phyloP scores from a whole-genome alignment of 2,113 vertebrate genomes.

The Lynx canadensis region DNA sequence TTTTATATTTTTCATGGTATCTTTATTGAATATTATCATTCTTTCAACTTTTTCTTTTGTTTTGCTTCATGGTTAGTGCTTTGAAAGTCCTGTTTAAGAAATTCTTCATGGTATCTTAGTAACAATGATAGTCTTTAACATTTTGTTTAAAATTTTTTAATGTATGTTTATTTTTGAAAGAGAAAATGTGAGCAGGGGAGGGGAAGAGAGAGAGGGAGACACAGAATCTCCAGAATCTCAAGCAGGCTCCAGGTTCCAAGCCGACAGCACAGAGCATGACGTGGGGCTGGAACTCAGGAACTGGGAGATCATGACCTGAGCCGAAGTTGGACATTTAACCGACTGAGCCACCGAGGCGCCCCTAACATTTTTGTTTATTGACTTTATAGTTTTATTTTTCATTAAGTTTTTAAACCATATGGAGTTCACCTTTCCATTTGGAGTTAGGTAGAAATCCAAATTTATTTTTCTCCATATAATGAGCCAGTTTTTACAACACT shows the following conservation, averaged over 20 bases:
- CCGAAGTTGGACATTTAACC: no score
- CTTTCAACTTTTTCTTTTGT: background rate
- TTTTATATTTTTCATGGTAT: background rate
- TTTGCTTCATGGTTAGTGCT: background rate
- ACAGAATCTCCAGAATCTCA: no score
- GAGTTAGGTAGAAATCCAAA: conserved; percentile 22
- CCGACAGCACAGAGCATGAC: no score
- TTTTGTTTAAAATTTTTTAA: background rate
- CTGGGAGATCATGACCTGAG: no score
- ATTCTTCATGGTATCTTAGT: background rate
- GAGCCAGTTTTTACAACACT: background rate
- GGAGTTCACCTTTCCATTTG: background rate
- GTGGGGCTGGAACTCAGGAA: no score
- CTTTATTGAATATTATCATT: background rate
- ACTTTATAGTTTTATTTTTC: conserved; percentile 52
- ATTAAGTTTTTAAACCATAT: conserved; percentile 30
- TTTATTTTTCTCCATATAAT: conserved; percentile 21
- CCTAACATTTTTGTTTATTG: conserved; percentile 27
- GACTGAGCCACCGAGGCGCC: no score
- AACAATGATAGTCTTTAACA: background rate
- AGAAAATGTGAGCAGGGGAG: no score
- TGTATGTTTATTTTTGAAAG: no score
- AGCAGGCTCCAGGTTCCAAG: no score
- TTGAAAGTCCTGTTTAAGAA: conserved; percentile 31
- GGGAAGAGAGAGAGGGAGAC: no score